Percentiles rank a stretch among this genome's conserved stretches.
phyloP scores from a whole-genome alignment of 2,113 vertebrate species.

The Polyodon spathula region DNA sequence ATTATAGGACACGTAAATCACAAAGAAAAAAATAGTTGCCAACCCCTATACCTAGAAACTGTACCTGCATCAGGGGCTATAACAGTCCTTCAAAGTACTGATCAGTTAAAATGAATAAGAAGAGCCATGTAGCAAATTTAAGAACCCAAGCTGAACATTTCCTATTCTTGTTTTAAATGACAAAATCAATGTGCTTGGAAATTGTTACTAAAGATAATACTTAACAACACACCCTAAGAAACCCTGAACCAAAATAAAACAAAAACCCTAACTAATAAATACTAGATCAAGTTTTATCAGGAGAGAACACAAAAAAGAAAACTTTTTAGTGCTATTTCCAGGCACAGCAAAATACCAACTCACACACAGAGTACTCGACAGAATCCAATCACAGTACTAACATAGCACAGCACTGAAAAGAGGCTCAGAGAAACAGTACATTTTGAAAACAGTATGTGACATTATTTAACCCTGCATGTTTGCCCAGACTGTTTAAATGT shows the following conservation, averaged over 20 bases:
- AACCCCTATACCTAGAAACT: slow-evolving; percentile 45
- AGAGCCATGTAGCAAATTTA: not conserved
- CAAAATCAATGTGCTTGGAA: slow-evolving; percentile 13
- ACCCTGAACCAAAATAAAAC: slow-evolving; percentile 60
- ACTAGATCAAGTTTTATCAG: slow-evolving; percentile 69
- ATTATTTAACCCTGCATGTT: slow-evolving; percentile 5
- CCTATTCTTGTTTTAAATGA: slow-evolving; percentile 3
- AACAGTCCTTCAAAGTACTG: slow-evolving; percentile 27
- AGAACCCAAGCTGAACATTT: not conserved
- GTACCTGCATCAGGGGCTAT: slow-evolving; percentile 45
- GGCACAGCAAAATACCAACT: slow-evolving; percentile 26
- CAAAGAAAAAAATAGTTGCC: slow-evolving; percentile 35
- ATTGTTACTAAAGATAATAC: slow-evolving; percentile 12
- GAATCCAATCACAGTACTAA: slow-evolving; percentile 14
- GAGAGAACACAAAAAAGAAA: slow-evolving; percentile 49
- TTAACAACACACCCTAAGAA: slow-evolving; percentile 40
- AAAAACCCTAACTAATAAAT: slow-evolving; percentile 72
- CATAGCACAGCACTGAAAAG: slow-evolving; percentile 1
- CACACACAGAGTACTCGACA: slow-evolving; percentile 21
- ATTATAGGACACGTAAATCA: slow-evolving; percentile 56
- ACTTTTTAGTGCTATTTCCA: slow-evolving; percentile 43
- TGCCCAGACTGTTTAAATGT: slow-evolving; percentile 4
- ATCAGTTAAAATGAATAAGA: slow-evolving; percentile 1
- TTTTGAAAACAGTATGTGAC: not conserved
- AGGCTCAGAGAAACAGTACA: slow-evolving; percentile 10